A percentile compares a stretch with the other conserved stretches of the same genome.
Conservation (phyloP, 30 jellyfish, hydroid and myxozoan genomes). For the Turritopsis dohrnii region DNA sequence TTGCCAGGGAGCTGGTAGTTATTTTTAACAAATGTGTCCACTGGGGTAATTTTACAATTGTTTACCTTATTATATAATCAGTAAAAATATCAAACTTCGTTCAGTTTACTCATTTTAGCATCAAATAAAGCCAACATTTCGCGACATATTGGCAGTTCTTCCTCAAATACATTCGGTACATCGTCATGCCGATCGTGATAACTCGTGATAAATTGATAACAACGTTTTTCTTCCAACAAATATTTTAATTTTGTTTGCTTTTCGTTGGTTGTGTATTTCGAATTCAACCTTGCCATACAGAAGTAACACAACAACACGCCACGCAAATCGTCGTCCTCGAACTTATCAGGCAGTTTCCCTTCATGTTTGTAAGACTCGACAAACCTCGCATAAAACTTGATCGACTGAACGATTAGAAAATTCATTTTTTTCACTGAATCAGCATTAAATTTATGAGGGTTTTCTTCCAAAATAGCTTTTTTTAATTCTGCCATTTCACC, state of each 20-base stretch:
- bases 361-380: conserved; percentile 67
- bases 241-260: conserved; percentile 40
- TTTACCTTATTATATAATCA: no score
- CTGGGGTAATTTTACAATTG: no score
- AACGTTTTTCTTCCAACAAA: conserved; percentile 48
- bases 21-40: no score
- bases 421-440: conserved; percentile 47
- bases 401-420: conserved; percentile 52
- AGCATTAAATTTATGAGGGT: conserved; percentile 41
- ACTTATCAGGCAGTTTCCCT: conserved; percentile 43
- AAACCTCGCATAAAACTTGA: conserved; percentile 53
- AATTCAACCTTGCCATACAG: conserved; percentile 64
- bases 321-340: conserved; percentile 86
- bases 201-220: conserved; percentile 58
- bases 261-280: conserved; percentile 74
- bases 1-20: no score
- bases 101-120: conserved; percentile 62
- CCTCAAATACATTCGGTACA: conserved; percentile 74
- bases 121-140: conserved; percentile 82
- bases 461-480: conserved; percentile 69
- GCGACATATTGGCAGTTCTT: conserved; percentile 61
- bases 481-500: conserved; percentile 76
- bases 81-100: background rate
- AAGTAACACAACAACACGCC: conserved; percentile 64
- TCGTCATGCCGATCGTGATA: conserved; percentile 67